These are phyloP conservation scores for Holotrichia oblita DNA, from an alignment of 1,140 invertebrate genomes.

Conservation along the genomic window DNA sequence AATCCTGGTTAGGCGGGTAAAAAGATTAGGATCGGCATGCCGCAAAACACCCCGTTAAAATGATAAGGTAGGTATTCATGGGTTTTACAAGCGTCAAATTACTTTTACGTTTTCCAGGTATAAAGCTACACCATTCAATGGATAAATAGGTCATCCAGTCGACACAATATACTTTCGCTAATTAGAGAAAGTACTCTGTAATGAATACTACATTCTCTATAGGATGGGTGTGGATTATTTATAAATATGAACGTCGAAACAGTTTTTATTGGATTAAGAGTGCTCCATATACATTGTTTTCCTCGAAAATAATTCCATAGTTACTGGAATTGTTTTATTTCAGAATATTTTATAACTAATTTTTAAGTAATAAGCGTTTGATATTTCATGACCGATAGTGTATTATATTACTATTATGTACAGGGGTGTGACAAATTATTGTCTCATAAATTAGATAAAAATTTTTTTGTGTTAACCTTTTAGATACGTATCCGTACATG, in stretches of 20 bases:
- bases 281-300: neutral
- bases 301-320: neutral
- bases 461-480: neutral
- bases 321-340: no score
- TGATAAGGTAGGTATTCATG: no score
- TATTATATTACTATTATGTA: neutral
- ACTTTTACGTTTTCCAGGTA: neutral
- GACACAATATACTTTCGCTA: slow-evolving; percentile 10
- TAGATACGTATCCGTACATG: neutral
- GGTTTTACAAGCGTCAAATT: neutral
- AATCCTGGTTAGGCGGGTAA: no score
- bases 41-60: no score
- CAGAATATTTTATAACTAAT: no score
- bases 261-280: neutral
- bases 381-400: no score
- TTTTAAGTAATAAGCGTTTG: neutral
- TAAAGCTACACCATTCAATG: neutral
- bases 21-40: no score
- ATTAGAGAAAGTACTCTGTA: slow-evolving; percentile 18
- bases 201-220: slow-evolving; percentile 9
- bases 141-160: neutral
- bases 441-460: neutral
- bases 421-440: neutral
- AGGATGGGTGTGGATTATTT: slow-evolving; percentile 19
- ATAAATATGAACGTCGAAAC: slow-evolving; percentile 9